Base-by-base conservation (phyloP, 2,888 invertebrate genomes). In the Fabriciana adippe region DNA sequence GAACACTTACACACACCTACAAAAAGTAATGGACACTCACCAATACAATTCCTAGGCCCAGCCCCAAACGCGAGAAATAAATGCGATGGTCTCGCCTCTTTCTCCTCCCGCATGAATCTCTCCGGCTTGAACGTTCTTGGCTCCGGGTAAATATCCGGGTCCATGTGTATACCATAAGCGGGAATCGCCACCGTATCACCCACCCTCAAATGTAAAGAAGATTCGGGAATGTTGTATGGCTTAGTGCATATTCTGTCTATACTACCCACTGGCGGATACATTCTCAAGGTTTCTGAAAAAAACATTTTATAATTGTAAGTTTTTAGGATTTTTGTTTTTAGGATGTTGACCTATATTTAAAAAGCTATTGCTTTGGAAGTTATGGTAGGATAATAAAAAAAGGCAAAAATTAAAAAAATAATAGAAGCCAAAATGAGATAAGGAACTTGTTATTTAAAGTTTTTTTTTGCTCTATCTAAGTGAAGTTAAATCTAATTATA, bases 171-270 rank as follows among this genome's bases (percentile, higher is more conserved):
- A 1, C 90, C 93, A 66, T 87, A 86, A 1, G 92, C 78, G 0
- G 94, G 92, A 60, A 94, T 85, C 6, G 84, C 83, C 0, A 95
- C 71, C 0, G 86, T 76, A 35, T 90, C 88, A 0, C 93, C 94
- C 4, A 87, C 87, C 47, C 91, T 79, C 1, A 95, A 70, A 0
- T 81, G 76, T 6, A 93, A 75, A 1, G 88, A 80, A 0, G 90
- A 88, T 1, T 90, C 93, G 0, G 93, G 93, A 2, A 95, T 72
- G 2, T 78, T 85, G 77, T 94, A 95, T 1, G 92, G 86, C 74
- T 94, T 93, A 0, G 93, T 93, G 71, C 94, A 94, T 0, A 86
- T 78, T 66, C 94, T 85, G 68, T 94, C 94, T 1, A 94, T 81
- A 47, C 92, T 82, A 2, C 93, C 86, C 3, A 93, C 86, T 0